Evolutionary conservation across 2,888 invertebrate genomes (phyloP), one percentile per base, ranked within the genome.

Genomic region (Anthophora plumipes): DNA sequence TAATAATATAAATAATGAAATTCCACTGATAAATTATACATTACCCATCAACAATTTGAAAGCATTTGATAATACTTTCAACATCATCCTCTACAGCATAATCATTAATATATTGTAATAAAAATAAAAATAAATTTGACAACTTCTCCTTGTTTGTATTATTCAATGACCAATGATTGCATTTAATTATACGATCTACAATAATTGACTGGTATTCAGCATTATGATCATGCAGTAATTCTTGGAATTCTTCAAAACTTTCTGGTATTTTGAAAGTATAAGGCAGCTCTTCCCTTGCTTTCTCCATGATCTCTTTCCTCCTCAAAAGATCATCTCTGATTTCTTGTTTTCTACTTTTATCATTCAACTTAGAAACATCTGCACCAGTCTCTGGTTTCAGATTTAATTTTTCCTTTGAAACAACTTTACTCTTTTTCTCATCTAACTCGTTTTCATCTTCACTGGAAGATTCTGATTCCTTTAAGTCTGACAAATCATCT

Each of bases 181-280:
- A 97, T 94, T 98, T 98, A 22, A 98, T 96, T 85, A 99, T 95
- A 89, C 97, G 95, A 90, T 97, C 96, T 61, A 98, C 91, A 12
- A 98, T 96, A 14, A 95, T 94, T 0, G 95, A 94, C 89, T 97
- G 97, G 89, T 97, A 95, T 17, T 95, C 94, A 1, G 95, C 94
- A 11, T 95, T 94, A 87, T 96, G 95, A 52, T 95, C 94, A 63
- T 94, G 91, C 22, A 98, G 92, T 70, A 97, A 91, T 86, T 95
- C 94, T 91, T 95, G 91, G 57, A 97, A 94, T 74, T 94, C 94
- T 77, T 96, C 95, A 90, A 96, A 96, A 17, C 91, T 94, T 22
- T 94, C 94, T 0, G 97, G 96, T 82, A 96, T 95, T 93, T 94
- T 69, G 92, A 94, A 93, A 1, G 94, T 95, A 80, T 94, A 95